A percentile compares a stretch with the other conserved stretches of the same genome.
These are phyloP conservation scores for Alcis repandata DNA, from an alignment of 2,888 invertebrate species.

Conservation along the genomic window DNA sequence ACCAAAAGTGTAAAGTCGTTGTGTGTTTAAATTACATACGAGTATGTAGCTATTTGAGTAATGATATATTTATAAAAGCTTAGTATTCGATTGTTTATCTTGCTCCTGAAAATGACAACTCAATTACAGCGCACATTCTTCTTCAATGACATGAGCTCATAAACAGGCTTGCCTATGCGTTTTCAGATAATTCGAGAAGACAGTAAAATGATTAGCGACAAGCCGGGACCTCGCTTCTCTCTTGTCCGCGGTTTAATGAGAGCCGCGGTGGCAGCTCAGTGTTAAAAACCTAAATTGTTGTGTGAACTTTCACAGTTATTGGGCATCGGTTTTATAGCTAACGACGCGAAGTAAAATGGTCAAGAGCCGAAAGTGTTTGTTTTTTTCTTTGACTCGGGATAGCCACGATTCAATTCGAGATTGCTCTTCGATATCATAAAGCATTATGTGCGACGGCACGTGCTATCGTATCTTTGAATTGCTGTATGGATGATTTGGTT, in stretches of 20 bases:
- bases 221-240: slow-evolving; percentile 58
- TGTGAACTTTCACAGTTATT: slow-evolving; percentile 86
- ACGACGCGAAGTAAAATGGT: slow-evolving; percentile 56
- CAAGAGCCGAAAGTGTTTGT: slow-evolving; percentile 60
- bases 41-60: too few relatives aligned
- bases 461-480: slow-evolving; percentile 58
- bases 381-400: slow-evolving; percentile 60
- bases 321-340: slow-evolving; percentile 74
- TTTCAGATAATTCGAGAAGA: slow-evolving; percentile 68
- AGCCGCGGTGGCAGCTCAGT: slow-evolving; percentile 72
- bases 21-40: too few relatives aligned
- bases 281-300: slow-evolving; percentile 84
- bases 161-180: slow-evolving; percentile 48
- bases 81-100: not conserved
- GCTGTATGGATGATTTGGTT: slow-evolving; percentile 44
- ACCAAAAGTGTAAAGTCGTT: too few relatives aligned
- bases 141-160: slow-evolving; percentile 45
- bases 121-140: slow-evolving; percentile 42
- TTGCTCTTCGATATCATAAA: slow-evolving; percentile 59
- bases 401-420: slow-evolving; percentile 59
- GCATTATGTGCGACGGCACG: slow-evolving; percentile 73
- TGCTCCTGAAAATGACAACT: slow-evolving; percentile 29
- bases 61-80: too few relatives aligned
- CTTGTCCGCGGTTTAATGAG: slow-evolving; percentile 71
- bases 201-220: slow-evolving; percentile 81